phyloP scores from a whole-genome alignment of 2,113 vertebrate species.

The Neofelis nebulosa region DNA sequence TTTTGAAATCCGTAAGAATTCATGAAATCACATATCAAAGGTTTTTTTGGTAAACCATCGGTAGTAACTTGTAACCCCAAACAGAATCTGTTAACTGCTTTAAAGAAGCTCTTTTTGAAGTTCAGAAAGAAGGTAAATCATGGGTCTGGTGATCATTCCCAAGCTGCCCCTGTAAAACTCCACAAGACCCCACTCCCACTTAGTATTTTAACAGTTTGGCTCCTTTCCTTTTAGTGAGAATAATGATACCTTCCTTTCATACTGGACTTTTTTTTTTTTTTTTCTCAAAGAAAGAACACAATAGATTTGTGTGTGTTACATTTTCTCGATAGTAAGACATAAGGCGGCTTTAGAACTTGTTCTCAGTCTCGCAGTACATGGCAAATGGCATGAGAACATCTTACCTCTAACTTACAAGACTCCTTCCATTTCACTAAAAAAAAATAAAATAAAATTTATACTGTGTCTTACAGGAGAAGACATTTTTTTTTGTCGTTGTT shows the following conservation, averaged over 20 bases:
- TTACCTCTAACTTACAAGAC: not conserved
- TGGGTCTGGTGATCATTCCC: not conserved
- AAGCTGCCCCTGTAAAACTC: not conserved
- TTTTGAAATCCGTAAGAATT: slow-evolving; percentile 14
- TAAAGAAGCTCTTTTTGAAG: not conserved
- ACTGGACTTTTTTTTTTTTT: not conserved
- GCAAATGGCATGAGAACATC: not conserved
- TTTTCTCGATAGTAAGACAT: not conserved
- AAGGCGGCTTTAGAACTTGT: not conserved
- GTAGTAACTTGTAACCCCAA: not conserved
- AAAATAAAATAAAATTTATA: not conserved
- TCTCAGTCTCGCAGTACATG: not conserved
- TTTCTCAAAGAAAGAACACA: not conserved
- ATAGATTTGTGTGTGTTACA: not conserved
- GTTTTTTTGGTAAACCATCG: not conserved
- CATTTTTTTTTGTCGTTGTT: not conserved
- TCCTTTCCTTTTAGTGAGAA: not conserved
- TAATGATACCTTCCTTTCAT: not conserved
- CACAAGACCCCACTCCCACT: not conserved
- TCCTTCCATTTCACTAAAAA: not conserved
- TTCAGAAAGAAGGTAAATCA: not conserved
- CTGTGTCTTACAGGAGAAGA: not conserved
- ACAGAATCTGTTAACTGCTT: not conserved
- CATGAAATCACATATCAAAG: not conserved
- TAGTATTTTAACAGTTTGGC: not conserved